Base-by-base conservation (phyloP, 2,113 vertebrate genomes). In the Capra hircus region DNA sequence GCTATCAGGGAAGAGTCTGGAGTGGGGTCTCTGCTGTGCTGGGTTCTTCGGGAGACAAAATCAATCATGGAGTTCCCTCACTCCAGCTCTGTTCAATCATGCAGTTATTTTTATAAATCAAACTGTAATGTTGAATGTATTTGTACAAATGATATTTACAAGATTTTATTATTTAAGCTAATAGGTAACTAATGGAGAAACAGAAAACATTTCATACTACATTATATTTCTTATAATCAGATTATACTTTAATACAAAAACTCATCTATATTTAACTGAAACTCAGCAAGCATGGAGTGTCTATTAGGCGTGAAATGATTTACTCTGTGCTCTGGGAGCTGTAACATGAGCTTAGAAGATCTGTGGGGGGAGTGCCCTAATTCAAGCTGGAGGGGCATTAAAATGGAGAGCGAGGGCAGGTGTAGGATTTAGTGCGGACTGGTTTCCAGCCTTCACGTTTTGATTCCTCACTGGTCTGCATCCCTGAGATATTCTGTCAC, bases 401-500 rank as follows among this genome's bases (percentile, higher is more conserved):
- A 45, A 30, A 52, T 5, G 21, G 55, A 14, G 55, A 55, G n/a
- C 0, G 0, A 27, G 45, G 27, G 50, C 13, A n/a, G 14, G 55
- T 14, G 14, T 19, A 53, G 81, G 81, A 13, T n/a, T 86, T 33
- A 78, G n/a, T 4, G 3, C 28, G 21, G 33, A 17, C 80, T 48
- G 81, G 27, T 59, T 50, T 74, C 17, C 60, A 30, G 60, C 12
- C 28, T 85, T 82, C 21, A 8, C 7, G 13, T 45, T 30, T 62
- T 27, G 67, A 23, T 78, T 55, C n/a, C 23, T 91, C 55, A 78
- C 55, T 23, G 5, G 12, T 45, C 55, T 45, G 81, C 40, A n/a
- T 5, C 57, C 36, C 36, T 91, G 28, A 78, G 45, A 62, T 71
- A 12, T 2, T 71, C 23, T 17, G 4, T 55, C 16, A 15, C 45